A percentile compares a stretch with the other conserved stretches of the same genome.
Conservation (phyloP, 2,797 vertebrate genomes). For the Acrossocheilus wenchowensis region DNA sequence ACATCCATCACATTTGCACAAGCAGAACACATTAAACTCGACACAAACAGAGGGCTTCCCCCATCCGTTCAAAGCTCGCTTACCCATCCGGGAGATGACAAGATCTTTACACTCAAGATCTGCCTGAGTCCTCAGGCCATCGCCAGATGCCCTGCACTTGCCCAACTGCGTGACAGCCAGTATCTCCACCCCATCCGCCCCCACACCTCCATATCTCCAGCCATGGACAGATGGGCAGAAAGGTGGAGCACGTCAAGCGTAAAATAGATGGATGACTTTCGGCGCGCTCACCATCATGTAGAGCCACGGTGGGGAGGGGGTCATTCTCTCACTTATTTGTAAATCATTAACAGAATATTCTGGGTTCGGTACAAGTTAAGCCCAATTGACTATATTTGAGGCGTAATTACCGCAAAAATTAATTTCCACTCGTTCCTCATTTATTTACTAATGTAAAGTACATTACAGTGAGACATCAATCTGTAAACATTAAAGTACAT, state of each 20-base stretch:
- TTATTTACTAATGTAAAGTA: background rate
- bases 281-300: slow-evolving; percentile 28
- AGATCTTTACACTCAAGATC: slow-evolving; percentile 69
- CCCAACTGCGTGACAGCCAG: slow-evolving; percentile 78
- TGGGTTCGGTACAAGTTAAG: slow-evolving; percentile 1
- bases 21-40: slow-evolving; percentile 61
- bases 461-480: background rate
- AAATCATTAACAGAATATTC: background rate
- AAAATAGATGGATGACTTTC: slow-evolving; percentile 61
- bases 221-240: slow-evolving; percentile 78
- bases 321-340: background rate
- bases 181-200: slow-evolving; percentile 45
- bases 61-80: slow-evolving; percentile 30
- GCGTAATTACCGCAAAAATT: background rate
- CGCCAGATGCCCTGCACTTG: slow-evolving; percentile 81
- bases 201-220: slow-evolving; percentile 41
- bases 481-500: background rate
- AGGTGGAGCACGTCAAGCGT: slow-evolving; percentile 80
- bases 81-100: slow-evolving; percentile 52
- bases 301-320: background rate
- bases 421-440: background rate
- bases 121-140: slow-evolving; percentile 73
- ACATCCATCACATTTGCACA: slow-evolving; percentile 48
- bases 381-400: background rate
- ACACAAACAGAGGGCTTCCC: slow-evolving; percentile 52